Conservation (phyloP, 37 sponge, comb jelly and placozoan species). For the Theonella swinhoei region DNA sequence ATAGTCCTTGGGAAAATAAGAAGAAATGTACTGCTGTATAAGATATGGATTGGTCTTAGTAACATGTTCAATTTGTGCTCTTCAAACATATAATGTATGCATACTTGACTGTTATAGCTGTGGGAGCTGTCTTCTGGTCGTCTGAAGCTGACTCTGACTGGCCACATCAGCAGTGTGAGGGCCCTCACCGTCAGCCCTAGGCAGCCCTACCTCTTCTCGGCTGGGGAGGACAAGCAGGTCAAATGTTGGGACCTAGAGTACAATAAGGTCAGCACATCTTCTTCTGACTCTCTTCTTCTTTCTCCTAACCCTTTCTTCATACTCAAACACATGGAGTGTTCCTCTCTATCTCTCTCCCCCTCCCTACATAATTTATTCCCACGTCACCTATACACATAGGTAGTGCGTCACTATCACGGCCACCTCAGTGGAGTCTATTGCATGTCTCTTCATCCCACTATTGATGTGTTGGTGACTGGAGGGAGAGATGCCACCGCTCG, state of each 20-base stretch:
- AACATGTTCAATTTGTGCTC: too few species aligned
- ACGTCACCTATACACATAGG: too few species aligned
- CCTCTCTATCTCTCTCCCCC: too few species aligned
- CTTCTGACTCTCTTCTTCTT: background rate
- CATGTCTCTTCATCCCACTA: slow-evolving; percentile 90
- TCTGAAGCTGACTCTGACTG: slow-evolving; percentile 95
- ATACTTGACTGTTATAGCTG: slow-evolving; percentile 51
- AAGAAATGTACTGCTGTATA: too few species aligned
- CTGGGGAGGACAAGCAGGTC: slow-evolving; percentile 98
- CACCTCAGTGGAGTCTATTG: slow-evolving; percentile 96
- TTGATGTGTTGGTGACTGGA: slow-evolving; percentile 92
- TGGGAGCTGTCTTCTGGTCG: slow-evolving; percentile 95
- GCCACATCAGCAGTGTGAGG: slow-evolving; percentile 93
- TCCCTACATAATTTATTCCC: too few species aligned
- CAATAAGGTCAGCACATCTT: slow-evolving; percentile 86
- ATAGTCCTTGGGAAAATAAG: too few species aligned
- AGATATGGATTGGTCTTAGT: too few species aligned
- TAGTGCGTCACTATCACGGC: slow-evolving; percentile 97
- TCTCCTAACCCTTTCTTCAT: too few species aligned
- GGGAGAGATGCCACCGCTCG: slow-evolving; percentile 93
- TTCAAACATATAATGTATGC: too few species aligned
- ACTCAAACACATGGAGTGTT: too few species aligned
- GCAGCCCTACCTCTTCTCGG: slow-evolving; percentile 97
- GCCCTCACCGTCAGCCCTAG: slow-evolving; percentile 89
- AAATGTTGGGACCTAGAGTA: slow-evolving; percentile 99